Base-by-base conservation (phyloP, 2,113 vertebrate species). In the Anas platyrhynchos region DNA sequence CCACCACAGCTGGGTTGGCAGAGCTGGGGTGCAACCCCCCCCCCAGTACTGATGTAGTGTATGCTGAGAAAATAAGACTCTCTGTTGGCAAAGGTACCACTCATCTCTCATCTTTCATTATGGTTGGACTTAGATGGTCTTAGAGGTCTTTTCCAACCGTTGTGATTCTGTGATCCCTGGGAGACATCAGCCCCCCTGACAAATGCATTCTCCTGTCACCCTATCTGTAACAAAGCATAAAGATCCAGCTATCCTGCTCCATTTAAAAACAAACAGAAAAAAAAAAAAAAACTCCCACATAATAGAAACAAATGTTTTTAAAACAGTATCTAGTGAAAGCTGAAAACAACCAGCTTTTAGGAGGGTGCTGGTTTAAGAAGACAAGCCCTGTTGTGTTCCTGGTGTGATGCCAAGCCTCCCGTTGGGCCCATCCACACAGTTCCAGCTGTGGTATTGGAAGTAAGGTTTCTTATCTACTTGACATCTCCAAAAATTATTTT, bases 61-160 rank as follows among this genome's bases (percentile, higher is more conserved):
- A 62, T 88, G 79, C n/a, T 55, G 41, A 76, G 66, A 87, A 66
- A 63, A 87, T 69, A 27, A 87, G 21, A 22, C 34, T 62, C 44
- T 92, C 34, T 68, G 16, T 75, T 89, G 90, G 90, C 94, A 88
- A 61, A 91, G 63, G 68, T 83, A 91, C 71, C 62, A 50, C 67
- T 88, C 83, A 67, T 79, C 72, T 93, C 71, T 56, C 54, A 66
- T 85, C 69, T 89, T 63, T 48, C 16, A 22, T 48, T 48, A 48
- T 48, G 20, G 46, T 48, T 22, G 46, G 20, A 48, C 20, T 48
- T 48, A 22, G 46, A 48, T 48, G 20, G 21, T 48, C 46, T 48
- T 17, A 48, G 46, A 48, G 46, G 46, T 48, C 20, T 48, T 48
- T 48, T 48, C 46, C 46, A 48, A 48, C 16, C 3, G 5, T 48